Evolutionary conservation across 2,888 invertebrate genomes (phyloP), one percentile per base, ranked within the genome.

Genomic region (Latrodectus hesperus): DNA sequence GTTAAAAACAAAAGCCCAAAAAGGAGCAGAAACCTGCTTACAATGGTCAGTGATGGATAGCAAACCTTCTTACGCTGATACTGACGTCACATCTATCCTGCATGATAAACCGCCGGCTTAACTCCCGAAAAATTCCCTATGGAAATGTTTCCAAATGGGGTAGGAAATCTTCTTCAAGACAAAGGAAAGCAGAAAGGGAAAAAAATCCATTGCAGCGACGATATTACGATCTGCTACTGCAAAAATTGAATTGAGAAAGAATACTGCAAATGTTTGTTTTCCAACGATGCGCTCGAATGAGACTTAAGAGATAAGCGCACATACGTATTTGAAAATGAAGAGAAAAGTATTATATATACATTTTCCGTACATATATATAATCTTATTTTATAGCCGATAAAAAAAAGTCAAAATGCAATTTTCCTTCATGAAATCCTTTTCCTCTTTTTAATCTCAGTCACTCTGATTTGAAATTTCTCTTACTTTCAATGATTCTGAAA

Each of bases 131-230:
- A 77, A 72, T 51, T 53, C 80, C 72, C 80, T 72, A 80, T 80
- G 80, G 80, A 80, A 80, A 80, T 80, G 72, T 72, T 80, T 38
- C 73, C 49, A 80, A 80, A 80, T 80, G 72, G 80, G 80, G n/a
- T 16, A 60, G 60, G 14, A n/a, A 60, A 60, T 60, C 60, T 60
- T 60, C 60, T 60, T n/a, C 6, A 60, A 60, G n/a, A 60, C 60
- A n/a, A 60, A n/a, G 60, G 10, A 60, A 60, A 60, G 16, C 60
- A 60, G 6, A 60, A 60, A 60, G 16, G n/a, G 60, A 12, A 11
- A 60, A 60, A 60, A 16, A n/a, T 38, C 38, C 38, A 38, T 60
- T 12, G 60, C 10, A 60, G 60, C 60, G 60, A n/a, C 60, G 60
- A 16, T 60, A 60, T 60, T 60, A 60, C 10, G 60, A 60, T 60